phyloP scores from a whole-genome alignment of 2,888 invertebrate genomes.

The Entomobrya proxima region DNA sequence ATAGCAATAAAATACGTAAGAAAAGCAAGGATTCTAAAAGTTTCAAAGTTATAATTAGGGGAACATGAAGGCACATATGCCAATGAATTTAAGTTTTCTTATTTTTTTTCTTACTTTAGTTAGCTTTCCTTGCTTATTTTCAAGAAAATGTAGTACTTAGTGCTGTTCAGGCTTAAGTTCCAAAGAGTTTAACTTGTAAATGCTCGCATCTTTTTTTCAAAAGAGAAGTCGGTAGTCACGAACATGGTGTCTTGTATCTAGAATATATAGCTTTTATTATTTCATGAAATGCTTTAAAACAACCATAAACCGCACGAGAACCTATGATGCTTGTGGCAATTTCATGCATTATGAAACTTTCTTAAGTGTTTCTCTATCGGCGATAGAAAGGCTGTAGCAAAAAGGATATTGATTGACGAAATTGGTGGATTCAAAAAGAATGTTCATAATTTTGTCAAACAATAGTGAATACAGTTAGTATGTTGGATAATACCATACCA shows the following conservation, averaged over 20 bases:
- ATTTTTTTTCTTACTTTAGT: background rate
- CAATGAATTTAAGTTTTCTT: background rate
- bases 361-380: too few species aligned
- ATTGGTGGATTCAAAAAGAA: too few species aligned
- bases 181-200: background rate
- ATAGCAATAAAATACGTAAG: slow-evolving; percentile 27
- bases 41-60: slow-evolving; percentile 51
- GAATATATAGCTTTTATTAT: too few species aligned
- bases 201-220: background rate
- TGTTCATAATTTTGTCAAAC: too few species aligned
- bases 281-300: too few species aligned
- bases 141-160: background rate
- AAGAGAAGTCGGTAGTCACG: slow-evolving; percentile 7
- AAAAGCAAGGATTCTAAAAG: slow-evolving; percentile 9
- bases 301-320: too few species aligned
- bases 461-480: too few species aligned
- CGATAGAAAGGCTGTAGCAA: too few species aligned
- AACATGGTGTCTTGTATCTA: background rate
- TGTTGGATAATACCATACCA: too few species aligned
- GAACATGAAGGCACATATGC: background rate
- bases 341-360: too few species aligned
- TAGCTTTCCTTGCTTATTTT: background rate
- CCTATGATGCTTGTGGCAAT: too few species aligned
- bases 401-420: too few species aligned
- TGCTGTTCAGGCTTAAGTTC: background rate